Evolutionary conservation across 30 jellyfish, hydroid and myxozoan species (phyloP).

Genomic region (Catostylus mosaicus): DNA sequence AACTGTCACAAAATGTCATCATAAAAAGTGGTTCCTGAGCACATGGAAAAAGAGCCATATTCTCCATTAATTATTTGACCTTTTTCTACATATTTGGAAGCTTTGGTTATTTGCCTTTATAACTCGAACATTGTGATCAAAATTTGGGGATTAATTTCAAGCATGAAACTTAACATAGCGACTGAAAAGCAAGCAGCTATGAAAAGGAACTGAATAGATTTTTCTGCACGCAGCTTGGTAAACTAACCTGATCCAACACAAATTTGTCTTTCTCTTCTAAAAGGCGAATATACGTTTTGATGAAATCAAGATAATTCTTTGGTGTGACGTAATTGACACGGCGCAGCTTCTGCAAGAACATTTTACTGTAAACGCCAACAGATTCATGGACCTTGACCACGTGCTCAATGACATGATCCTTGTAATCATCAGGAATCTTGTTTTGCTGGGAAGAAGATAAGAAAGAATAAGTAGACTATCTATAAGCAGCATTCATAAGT

Average conservation of each 20-base stretch:
- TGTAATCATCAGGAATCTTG: slow-evolving; percentile 83
- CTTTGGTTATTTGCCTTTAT: no score
- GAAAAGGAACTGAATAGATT: no score
- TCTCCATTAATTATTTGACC: no score
- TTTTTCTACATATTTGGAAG: no score
- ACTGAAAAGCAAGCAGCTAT: no score
- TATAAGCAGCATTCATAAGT: not conserved
- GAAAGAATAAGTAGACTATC: not conserved
- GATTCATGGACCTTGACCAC: slow-evolving; percentile 92
- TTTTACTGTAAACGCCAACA: slow-evolving; percentile 89
- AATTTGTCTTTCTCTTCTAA: slow-evolving; percentile 90
- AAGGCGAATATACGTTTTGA: slow-evolving; percentile 83
- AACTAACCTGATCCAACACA: slow-evolving; percentile 92
- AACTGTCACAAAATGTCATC: no score
- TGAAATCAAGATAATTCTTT: slow-evolving; percentile 91
- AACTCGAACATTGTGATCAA: no score
- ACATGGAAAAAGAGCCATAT: no score
- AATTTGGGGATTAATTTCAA: no score
- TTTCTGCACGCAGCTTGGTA: no score
- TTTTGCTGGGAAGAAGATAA: slow-evolving; percentile 48
- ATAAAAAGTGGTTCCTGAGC: no score
- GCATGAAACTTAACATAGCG: no score
- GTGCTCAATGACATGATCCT: slow-evolving; percentile 83
- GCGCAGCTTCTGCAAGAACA: slow-evolving; percentile 86
- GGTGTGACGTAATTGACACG: slow-evolving; percentile 97